A percentile compares a stretch with the other conserved stretches of the same genome.
These are phyloP conservation scores for Siderastrea radians DNA, from an alignment of 92 coral and sea anemone genomes.

Conservation along the genomic window DNA sequence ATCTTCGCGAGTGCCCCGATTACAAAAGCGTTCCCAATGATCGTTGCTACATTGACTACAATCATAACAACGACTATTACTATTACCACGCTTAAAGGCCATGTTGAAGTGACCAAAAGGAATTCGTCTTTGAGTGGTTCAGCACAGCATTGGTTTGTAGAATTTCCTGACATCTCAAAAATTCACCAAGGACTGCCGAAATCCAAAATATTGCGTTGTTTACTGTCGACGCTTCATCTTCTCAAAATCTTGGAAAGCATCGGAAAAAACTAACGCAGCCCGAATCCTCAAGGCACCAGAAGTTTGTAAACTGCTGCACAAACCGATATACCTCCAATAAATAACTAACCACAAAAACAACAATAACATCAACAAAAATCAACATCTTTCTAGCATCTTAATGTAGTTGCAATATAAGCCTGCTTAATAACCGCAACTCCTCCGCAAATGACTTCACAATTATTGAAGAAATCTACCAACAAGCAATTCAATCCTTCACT, in stretches of 20 bases:
- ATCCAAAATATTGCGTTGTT: background rate
- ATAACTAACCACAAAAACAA: background rate
- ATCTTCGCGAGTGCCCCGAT: slow-evolving; percentile 67
- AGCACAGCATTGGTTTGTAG: slow-evolving; percentile 7
- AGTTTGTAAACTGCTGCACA: background rate
- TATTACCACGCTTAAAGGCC: slow-evolving; percentile 20
- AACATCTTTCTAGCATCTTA: background rate
- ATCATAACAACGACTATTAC: slow-evolving; percentile 35
- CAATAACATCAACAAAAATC: background rate
- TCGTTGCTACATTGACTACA: slow-evolving; percentile 45
- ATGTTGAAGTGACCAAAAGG: slow-evolving; percentile 28
- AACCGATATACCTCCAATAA: background rate
- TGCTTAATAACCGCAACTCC: background rate
- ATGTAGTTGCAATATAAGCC: background rate
- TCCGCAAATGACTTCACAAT: background rate
- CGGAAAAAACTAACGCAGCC: background rate
- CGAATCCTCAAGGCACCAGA: background rate
- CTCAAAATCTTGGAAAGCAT: background rate
- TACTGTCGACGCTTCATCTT: background rate
- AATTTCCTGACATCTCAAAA: slow-evolving; percentile 19
- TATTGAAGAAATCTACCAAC: background rate
- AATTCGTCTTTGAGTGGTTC: slow-evolving; percentile 2
- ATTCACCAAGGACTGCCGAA: background rate
- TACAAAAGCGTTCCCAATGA: slow-evolving; percentile 71
- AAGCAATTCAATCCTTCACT: background rate